Conservation (phyloP, 2,888 invertebrate genomes). For the Coenonympha arcania region DNA sequence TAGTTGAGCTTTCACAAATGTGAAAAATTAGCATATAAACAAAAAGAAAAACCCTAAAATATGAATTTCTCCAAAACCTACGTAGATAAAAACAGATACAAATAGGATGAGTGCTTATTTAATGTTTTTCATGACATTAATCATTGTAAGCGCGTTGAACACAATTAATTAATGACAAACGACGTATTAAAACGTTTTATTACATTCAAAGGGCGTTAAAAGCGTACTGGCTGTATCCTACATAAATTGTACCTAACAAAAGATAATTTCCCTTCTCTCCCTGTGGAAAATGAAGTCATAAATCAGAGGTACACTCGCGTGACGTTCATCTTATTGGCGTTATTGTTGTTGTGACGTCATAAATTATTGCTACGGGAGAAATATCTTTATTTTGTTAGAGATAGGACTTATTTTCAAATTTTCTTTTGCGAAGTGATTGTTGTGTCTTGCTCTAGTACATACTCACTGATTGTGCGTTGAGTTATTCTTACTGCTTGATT, state of each 20-base stretch:
- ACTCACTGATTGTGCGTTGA: background rate
- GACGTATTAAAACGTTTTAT: slow-evolving; percentile 21
- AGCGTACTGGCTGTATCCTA: slow-evolving; percentile 25
- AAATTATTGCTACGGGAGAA: slow-evolving; percentile 22
- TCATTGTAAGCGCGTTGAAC: too few relatives aligned
- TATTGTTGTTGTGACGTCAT: slow-evolving; percentile 28
- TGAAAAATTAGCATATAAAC: too few relatives aligned
- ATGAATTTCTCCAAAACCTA: too few relatives aligned
- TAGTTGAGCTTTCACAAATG: too few relatives aligned
- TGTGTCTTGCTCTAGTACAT: background rate
- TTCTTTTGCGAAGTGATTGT: background rate
- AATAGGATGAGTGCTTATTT: too few relatives aligned
- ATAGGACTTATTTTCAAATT: slow-evolving; percentile 5
- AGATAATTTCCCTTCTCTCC: slow-evolving; percentile 31
- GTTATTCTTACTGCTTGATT: too few relatives aligned
- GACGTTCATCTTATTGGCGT: slow-evolving; percentile 40
- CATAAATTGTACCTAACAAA: slow-evolving; percentile 32
- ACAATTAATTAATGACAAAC: slow-evolving; percentile 18
- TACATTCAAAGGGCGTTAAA: slow-evolving; percentile 23
- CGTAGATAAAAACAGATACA: too few relatives aligned
- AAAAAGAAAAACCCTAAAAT: too few relatives aligned
- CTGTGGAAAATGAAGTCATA: slow-evolving; percentile 40
- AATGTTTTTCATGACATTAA: too few relatives aligned
- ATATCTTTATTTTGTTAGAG: slow-evolving; percentile 15
- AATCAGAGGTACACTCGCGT: slow-evolving; percentile 37